phyloP scores from a whole-genome alignment of 2,113 vertebrate genomes.

The Scolopax mira region DNA sequence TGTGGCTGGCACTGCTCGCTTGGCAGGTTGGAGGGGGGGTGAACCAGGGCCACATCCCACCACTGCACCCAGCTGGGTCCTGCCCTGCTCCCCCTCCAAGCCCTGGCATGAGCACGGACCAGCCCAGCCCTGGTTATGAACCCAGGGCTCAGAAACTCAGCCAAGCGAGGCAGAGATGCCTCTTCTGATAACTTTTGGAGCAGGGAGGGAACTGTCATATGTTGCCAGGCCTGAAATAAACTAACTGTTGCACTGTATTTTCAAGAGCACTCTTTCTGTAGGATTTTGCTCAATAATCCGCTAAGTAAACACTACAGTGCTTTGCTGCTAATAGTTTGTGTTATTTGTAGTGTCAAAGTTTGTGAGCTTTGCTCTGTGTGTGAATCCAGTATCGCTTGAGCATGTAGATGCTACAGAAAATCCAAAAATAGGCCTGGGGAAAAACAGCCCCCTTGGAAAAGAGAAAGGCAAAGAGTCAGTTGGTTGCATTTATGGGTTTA shows the following conservation, averaged over 20 bases:
- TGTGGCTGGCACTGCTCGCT: fast-evolving
- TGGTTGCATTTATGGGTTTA: background rate
- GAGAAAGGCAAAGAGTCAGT: background rate
- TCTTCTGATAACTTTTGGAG: fast-evolving
- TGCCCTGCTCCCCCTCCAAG: fast-evolving
- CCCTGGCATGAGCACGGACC: fast-evolving
- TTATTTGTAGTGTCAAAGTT: background rate
- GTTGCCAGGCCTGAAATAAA: background rate
- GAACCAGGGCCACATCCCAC: fast-evolving
- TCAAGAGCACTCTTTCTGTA: background rate
- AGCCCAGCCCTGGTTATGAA: background rate
- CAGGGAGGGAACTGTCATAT: fast-evolving
- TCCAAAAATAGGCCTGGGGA: background rate
- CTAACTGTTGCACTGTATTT: background rate
- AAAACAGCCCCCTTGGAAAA: background rate
- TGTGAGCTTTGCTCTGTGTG: background rate
- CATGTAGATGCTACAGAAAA: background rate
- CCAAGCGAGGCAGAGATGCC: fast-evolving
- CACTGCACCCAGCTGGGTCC: fast-evolving
- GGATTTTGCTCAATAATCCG: background rate
- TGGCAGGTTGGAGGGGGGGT: fast-evolving
- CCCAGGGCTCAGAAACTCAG: background rate
- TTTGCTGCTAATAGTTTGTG: background rate
- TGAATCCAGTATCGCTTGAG: background rate
- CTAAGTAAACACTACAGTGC: background rate